These are phyloP conservation scores for Rousettus madagascariensis DNA, from an alignment of 2,797 vertebrate species.

Conservation along the genomic window DNA sequence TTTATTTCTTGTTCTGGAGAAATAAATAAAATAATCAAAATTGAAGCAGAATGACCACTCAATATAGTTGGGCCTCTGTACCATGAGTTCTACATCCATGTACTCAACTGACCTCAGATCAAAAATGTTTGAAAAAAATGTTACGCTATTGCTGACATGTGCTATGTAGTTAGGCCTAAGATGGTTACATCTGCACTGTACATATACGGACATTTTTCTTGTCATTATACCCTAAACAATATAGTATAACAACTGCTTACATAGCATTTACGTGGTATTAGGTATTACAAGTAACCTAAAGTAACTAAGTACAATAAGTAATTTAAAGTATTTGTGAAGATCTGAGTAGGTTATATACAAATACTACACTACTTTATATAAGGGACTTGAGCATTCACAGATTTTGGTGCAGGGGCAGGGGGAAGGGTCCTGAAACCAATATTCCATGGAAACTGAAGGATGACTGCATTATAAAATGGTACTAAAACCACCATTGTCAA, in stretches of 20 bases:
- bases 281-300: neutral
- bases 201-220: neutral
- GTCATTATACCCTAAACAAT: neutral
- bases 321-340: neutral
- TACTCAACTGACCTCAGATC: neutral
- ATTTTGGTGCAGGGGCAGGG: neutral
- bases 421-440: neutral
- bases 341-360: neutral
- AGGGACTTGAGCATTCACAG: neutral
- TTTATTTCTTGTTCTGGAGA: neutral
- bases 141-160: neutral
- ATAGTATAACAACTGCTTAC: neutral
- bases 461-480: neutral
- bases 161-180: neutral
- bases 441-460: neutral
- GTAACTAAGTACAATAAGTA: neutral
- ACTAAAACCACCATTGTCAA: neutral
- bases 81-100: too few species aligned
- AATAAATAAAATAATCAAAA: constrained; percentile 12
- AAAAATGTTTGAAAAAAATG: neutral
- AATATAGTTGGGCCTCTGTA: neutral
- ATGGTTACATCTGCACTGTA: neutral
- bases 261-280: neutral
- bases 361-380: neutral
- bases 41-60: neutral